phyloP scores from a whole-genome alignment of 53 echinoderm and acorn worm genomes.

The Antedon mediterranea region DNA sequence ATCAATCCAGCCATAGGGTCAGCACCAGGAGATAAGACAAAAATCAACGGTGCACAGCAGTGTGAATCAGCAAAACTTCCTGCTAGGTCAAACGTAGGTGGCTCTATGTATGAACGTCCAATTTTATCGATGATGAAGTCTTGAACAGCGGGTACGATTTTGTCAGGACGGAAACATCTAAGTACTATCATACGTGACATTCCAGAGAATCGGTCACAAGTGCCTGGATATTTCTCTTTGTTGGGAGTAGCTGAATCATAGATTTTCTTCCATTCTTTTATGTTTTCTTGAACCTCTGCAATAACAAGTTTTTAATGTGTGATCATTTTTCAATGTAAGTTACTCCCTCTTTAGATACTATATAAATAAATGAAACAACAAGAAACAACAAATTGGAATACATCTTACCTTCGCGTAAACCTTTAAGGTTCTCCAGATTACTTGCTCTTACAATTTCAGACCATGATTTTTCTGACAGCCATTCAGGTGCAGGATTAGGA shows the following conservation, averaged over 20 bases:
- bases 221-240: slow-evolving; percentile 40
- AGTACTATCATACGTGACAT: slow-evolving; percentile 63
- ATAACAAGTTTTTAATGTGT: neutral
- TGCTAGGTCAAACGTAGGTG: slow-evolving; percentile 95
- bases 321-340: too few species aligned
- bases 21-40: slow-evolving; percentile 87
- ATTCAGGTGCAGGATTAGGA: slow-evolving; percentile 83
- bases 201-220: slow-evolving; percentile 38
- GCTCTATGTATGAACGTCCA: slow-evolving; percentile 83
- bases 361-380: neutral
- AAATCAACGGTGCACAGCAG: slow-evolving; percentile 86
- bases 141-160: slow-evolving; percentile 75
- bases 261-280: slow-evolving; percentile 61
- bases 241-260: slow-evolving; percentile 84
- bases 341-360: too few species aligned
- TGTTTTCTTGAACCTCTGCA: slow-evolving; percentile 60
- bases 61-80: slow-evolving; percentile 86
- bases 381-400: too few species aligned
- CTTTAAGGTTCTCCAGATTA: slow-evolving; percentile 48
- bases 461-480: slow-evolving; percentile 92
- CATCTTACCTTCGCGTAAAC: slow-evolving; percentile 70
- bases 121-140: slow-evolving; percentile 83
- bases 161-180: slow-evolving; percentile 66
- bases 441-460: slow-evolving; percentile 74
- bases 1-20: slow-evolving; percentile 95